Evolutionary conservation across 2,888 invertebrate species (phyloP).

Genomic region (Tetheella fluctuosa): DNA sequence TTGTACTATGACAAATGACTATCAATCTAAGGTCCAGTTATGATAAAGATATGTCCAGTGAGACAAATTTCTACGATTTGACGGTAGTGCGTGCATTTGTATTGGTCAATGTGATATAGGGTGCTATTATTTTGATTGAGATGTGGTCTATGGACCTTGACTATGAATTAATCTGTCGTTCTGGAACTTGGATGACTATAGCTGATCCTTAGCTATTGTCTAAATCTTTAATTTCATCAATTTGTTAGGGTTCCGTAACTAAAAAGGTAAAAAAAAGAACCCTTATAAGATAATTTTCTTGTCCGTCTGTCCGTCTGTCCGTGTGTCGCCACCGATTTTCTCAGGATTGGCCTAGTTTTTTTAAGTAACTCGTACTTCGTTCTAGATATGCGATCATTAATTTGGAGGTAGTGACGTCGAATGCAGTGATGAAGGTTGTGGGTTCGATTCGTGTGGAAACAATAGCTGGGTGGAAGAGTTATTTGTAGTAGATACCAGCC

Average conservation of each 20-base stretch:
- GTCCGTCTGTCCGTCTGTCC: no score
- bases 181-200: neutral
- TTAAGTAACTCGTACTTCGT: no score
- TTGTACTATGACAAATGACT: conserved; percentile 38
- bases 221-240: no score
- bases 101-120: conserved; percentile 51
- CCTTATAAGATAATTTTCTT: no score
- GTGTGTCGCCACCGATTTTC: no score
- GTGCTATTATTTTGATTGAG: conserved; percentile 46
- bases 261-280: neutral
- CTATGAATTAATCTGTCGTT: conserved; percentile 24
- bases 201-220: neutral
- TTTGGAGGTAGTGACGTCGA: no score
- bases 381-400: no score
- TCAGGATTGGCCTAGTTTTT: no score
- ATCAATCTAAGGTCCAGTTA: conserved; percentile 38
- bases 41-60: conserved; percentile 50
- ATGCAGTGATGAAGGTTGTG: no score
- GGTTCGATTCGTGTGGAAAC: no score
- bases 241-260: neutral
- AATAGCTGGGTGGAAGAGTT: no score
- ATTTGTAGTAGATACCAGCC: no score
- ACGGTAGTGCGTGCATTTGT: conserved; percentile 45
- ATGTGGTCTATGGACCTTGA: conserved; percentile 24
- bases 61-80: conserved; percentile 51